Evolutionary conservation across 1,140 invertebrate species (phyloP), one percentile per base, ranked within the genome.

Genomic region (Pseudomyrmex concolor): DNA sequence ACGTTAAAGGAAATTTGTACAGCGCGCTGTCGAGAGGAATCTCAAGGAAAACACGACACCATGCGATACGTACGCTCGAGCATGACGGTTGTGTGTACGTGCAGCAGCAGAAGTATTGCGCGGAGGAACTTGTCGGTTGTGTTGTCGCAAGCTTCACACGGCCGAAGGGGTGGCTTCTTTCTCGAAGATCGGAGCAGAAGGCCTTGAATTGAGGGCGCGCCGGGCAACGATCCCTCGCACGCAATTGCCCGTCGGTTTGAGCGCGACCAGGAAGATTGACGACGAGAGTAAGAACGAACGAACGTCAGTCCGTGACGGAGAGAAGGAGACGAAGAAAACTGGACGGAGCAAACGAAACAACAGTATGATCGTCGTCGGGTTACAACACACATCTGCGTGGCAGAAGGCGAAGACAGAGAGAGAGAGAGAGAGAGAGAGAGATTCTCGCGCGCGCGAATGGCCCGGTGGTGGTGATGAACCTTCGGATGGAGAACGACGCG

Each of bases 361-460:
- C 34, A 34, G 34, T 5, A 7, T 34, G 34, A 34, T 34, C 62
- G 51, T 22, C 48, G 48, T 66, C 62, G 10, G 15, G 7, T 34
- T 43, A 7, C 34, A 34, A 34, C 34, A 74, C 67, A 86, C 83
- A 88, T 90, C 84, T 85, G 86, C 80, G 50, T 45, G 59, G 80
- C 70, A 88, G 80, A 90, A 88, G 83, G 74, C 77, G 66, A 60
- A 60, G 71, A 43, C 64, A 48, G 57, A 72, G 64, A 74, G 25
- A 45, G 19, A 15, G 22, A 25, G 25, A 48, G 51, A 72, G 59
- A 74, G 25, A 45, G 19, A n/a, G 22, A 34, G 25, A 34, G 5
- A 87, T 89, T 85, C 83, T 81, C 70, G 84, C 76, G 74, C 64
- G 70, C 51, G 22, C 76, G 83, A 74, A 60, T 67, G 19, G 17